Conservation (phyloP, 2,113 vertebrate species). For the Okapia johnstoni region DNA sequence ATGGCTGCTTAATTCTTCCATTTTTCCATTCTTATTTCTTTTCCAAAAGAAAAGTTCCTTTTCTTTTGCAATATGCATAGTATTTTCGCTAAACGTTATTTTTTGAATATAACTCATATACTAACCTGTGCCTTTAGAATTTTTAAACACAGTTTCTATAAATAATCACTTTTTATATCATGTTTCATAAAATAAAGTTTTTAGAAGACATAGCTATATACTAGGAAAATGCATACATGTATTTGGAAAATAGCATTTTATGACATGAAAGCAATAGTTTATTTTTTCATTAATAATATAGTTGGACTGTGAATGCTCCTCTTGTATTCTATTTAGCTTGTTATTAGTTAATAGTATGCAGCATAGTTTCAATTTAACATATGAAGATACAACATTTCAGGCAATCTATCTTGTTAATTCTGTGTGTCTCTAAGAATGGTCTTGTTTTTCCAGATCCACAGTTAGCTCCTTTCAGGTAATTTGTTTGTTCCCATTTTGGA, state of each 20-base stretch:
- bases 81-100: slow-evolving; percentile 7
- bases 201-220: not conserved
- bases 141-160: slow-evolving; percentile 35
- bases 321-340: not conserved
- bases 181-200: slow-evolving; percentile 2
- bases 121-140: slow-evolving; percentile 6
- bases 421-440: not conserved
- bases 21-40: not conserved
- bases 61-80: not conserved
- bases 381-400: not conserved
- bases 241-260: slow-evolving; percentile 34
- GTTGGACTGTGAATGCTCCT: not conserved
- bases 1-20: not conserved
- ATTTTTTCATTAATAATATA: slow-evolving; percentile 35
- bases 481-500: slow-evolving; percentile 18
- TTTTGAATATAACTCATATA: not conserved
- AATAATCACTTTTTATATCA: not conserved
- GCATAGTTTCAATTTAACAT: slow-evolving; percentile 14
- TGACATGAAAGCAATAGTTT: slow-evolving; percentile 16
- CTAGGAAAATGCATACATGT: not conserved
- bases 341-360: slow-evolving; percentile 13
- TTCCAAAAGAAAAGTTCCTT: not conserved
- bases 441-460: slow-evolving; percentile 22
- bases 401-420: not conserved
- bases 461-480: slow-evolving; percentile 44